Evolutionary conservation across 2,888 invertebrate species (phyloP).

Genomic region (Lydus trimaculatus): DNA sequence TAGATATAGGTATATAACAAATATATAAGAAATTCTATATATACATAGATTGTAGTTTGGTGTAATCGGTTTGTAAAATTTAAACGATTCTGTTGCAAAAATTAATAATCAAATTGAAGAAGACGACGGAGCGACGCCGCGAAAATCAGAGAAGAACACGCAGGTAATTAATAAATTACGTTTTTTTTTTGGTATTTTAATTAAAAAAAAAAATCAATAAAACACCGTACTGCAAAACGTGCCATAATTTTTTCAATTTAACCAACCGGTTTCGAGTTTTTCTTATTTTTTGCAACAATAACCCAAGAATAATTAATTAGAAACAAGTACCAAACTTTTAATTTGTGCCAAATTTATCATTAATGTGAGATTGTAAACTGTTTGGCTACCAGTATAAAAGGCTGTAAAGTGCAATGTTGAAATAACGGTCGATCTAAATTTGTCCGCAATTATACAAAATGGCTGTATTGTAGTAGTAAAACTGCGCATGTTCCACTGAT

Average conservation of each 20-base stretch:
- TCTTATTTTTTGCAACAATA: too few species aligned
- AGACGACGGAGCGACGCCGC: neutral
- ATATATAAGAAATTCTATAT: constrained; percentile 18
- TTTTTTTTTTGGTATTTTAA: too few species aligned
- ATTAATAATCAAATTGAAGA: constrained; percentile 9
- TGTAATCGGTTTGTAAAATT: constrained; percentile 39
- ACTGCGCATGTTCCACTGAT: too few species aligned
- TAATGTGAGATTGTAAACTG: constrained; percentile 43
- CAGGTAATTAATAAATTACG: constrained; percentile 26
- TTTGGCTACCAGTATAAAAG: constrained; percentile 50
- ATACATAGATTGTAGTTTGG: constrained; percentile 19
- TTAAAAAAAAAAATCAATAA: constrained; percentile 30
- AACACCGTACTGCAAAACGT: constrained; percentile 25
- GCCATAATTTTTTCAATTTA: constrained; percentile 35
- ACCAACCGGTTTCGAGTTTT: too few species aligned
- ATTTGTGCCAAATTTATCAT: constrained; percentile 45
- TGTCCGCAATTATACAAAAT: neutral
- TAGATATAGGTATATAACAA: neutral
- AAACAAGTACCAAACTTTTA: neutral
- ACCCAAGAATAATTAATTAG: too few species aligned
- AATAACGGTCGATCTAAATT: constrained; percentile 34
- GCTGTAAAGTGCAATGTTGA: constrained; percentile 59
- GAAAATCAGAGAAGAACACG: neutral
- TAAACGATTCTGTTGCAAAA: neutral
- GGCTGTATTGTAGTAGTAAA: too few species aligned